Evolutionary conservation across 2,888 invertebrate species (phyloP), one percentile per base, ranked within the genome.

Genomic region (Harpagoxenus sublaevis): DNA sequence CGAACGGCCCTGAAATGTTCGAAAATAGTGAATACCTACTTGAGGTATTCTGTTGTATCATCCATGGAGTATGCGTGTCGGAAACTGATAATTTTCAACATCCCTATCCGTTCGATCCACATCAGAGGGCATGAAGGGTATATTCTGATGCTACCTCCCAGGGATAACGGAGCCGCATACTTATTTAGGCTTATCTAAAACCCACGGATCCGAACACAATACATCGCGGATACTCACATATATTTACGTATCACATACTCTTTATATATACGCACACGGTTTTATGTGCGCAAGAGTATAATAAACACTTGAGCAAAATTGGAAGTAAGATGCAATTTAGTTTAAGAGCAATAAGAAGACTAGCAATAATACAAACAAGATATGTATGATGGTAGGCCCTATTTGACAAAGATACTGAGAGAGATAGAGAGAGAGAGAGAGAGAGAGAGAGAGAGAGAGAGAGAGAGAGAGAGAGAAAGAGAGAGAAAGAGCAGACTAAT

Each of bases 81-180:
- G 23, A n/a, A n/a, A 39, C 5, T 10, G 10, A 39, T 57, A 39
- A 18, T 28, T 23, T 68, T 35, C 1, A 53, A 8, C 8, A n/a
- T 68, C 5, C 9, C 0, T 51, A 28, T 78, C 3, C 28, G 10
- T 23, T 65, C 28, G 10, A 23, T 65, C 2, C 3, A 77, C 39
- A 39, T 65, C 15, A 78, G 68, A 78, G 39, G 55, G 68, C 78
- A 45, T n/a, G 39, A 62, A 78, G 18, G 51, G 9, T 75, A 18
- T 12, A 3, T n/a, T 66, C 10, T 35, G 10, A 23, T 35, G 0
- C 2, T 5, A n/a, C 1, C 12, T 60, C 6, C 4, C 18, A 45
- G 9, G 2, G 12, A 28, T 45, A 23, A 23, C 12, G 12, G 15
- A 65, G 15, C 3, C 1, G 18, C 23, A 45, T 45, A 65, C 8